Conservation (phyloP, 2,888 invertebrate genomes). For the Anthrax anthrax region DNA sequence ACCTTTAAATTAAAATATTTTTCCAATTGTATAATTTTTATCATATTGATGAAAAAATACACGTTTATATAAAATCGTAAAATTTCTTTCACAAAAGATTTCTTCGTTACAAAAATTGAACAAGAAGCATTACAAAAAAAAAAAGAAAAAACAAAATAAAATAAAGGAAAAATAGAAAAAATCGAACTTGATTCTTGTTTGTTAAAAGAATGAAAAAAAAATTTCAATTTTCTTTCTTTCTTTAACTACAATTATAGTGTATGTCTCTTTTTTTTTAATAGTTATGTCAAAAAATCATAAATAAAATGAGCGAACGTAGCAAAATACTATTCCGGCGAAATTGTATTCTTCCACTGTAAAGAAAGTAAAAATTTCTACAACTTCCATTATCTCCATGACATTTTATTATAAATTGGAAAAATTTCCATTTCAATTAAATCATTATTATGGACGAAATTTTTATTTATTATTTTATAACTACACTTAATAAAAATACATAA, state of each 20-base stretch:
- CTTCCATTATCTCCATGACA: too few relatives aligned
- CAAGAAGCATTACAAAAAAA: background rate
- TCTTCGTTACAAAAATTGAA: too few relatives aligned
- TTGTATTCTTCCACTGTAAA: slow-evolving; percentile 5
- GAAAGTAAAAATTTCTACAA: too few relatives aligned
- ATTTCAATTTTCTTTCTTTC: too few relatives aligned
- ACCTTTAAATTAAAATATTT: slow-evolving; percentile 10
- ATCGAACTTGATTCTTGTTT: slow-evolving; percentile 6
- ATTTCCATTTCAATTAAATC: too few relatives aligned
- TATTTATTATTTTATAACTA: too few relatives aligned
- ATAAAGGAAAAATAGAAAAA: slow-evolving; percentile 3
- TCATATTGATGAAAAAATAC: slow-evolving; percentile 2
- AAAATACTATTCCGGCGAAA: slow-evolving; percentile 2
- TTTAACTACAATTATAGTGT: background rate
- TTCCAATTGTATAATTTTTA: slow-evolving; percentile 8
- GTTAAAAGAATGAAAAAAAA: background rate
- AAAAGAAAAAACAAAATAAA: slow-evolving; percentile 1
- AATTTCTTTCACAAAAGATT: background rate
- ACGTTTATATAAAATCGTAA: background rate
- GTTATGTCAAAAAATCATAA: slow-evolving; percentile 5
- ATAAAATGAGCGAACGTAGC: background rate
- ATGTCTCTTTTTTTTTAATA: slow-evolving; percentile 1
- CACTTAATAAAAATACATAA: too few relatives aligned
- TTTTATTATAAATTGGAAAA: too few relatives aligned
- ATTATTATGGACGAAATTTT: too few relatives aligned